Conservation (phyloP, 2,797 vertebrate genomes). For the Scyliorhinus canicula region DNA sequence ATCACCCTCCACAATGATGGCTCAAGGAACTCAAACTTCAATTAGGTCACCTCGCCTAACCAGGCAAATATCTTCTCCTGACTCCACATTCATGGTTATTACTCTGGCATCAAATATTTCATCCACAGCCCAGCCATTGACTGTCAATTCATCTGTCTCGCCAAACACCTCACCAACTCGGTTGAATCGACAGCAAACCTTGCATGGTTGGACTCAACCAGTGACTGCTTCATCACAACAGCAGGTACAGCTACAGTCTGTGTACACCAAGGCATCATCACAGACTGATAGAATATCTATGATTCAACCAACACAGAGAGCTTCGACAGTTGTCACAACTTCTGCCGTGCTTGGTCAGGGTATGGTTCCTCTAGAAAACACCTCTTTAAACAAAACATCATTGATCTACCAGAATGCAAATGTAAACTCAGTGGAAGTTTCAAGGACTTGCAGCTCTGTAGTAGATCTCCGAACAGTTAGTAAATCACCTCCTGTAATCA, state of each 20-base stretch:
- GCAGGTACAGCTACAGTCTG: conserved; percentile 60
- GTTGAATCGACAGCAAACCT: conserved; percentile 61
- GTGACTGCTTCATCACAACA: conserved; percentile 64
- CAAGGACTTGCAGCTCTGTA: conserved; percentile 66
- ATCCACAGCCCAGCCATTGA: conserved; percentile 72
- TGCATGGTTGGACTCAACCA: conserved; percentile 67
- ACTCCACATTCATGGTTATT: conserved; percentile 81
- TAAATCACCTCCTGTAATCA: conserved; percentile 85
- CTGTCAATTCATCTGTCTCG: conserved; percentile 78
- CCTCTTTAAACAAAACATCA: conserved; percentile 82
- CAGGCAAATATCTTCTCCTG: conserved; percentile 84
- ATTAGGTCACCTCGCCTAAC: conserved; percentile 67
- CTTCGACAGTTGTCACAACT: conserved; percentile 57
- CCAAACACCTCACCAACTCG: conserved; percentile 82
- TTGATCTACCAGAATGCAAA: conserved; percentile 72
- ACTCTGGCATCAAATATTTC: conserved; percentile 73
- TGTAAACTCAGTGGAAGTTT: conserved; percentile 66
- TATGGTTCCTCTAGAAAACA: conserved; percentile 79
- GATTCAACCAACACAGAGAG: conserved; percentile 51
- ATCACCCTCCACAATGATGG: conserved; percentile 61
- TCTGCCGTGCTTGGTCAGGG: conserved; percentile 69
- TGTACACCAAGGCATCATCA: conserved; percentile 57
- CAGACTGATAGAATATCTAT: conserved; percentile 55
- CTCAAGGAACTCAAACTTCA: conserved; percentile 70
- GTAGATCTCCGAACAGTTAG: conserved; percentile 83